Percentiles rank a stretch among this genome's conserved stretches.
These are phyloP conservation scores for Oryzias melastigma DNA, from an alignment of 2,113 vertebrate species.

Conservation along the genomic window DNA sequence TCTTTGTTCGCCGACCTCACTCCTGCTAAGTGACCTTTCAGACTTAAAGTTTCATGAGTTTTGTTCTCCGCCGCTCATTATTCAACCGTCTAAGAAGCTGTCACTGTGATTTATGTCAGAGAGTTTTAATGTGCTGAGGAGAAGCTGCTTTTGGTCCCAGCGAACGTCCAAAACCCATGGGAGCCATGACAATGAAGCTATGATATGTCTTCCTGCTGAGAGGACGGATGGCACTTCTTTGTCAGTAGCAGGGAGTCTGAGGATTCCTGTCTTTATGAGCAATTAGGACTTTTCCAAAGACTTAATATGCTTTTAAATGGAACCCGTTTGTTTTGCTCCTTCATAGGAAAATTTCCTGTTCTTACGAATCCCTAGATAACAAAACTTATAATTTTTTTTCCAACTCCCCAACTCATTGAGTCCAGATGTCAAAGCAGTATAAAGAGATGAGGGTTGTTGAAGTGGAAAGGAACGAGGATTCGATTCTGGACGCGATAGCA, in stretches of 20 bases:
- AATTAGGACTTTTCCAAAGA: constrained; percentile 39
- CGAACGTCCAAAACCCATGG: constrained; percentile 50
- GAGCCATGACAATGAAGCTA: constrained; percentile 46
- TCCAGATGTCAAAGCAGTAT: constrained; percentile 65
- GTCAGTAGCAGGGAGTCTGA: constrained; percentile 48
- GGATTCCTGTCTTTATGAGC: constrained; percentile 39
- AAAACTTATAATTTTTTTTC: constrained; percentile 15
- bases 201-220: constrained; percentile 47
- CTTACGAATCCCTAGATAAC: constrained; percentile 5
- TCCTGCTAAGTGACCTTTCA: constrained; percentile 23
- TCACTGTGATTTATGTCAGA: constrained; percentile 66
- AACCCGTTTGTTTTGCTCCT: constrained; percentile 12
- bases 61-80: constrained; percentile 50
- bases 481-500: constrained; percentile 57
- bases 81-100: constrained; percentile 56
- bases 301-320: constrained; percentile 36
- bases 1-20: constrained; percentile 21
- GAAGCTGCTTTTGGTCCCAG: constrained; percentile 41
- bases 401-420: constrained; percentile 44
- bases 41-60: constrained; percentile 53
- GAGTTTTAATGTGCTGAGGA: constrained; percentile 61
- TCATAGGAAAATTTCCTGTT: background rate
- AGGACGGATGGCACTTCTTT: constrained; percentile 41
- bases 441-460: constrained; percentile 45
- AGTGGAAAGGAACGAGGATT: constrained; percentile 37